Percentiles rank a stretch among this genome's conserved stretches.
Evolutionary conservation across 1,140 invertebrate genomes (phyloP).

Genomic region (Zaprionus vittiger): DNA sequence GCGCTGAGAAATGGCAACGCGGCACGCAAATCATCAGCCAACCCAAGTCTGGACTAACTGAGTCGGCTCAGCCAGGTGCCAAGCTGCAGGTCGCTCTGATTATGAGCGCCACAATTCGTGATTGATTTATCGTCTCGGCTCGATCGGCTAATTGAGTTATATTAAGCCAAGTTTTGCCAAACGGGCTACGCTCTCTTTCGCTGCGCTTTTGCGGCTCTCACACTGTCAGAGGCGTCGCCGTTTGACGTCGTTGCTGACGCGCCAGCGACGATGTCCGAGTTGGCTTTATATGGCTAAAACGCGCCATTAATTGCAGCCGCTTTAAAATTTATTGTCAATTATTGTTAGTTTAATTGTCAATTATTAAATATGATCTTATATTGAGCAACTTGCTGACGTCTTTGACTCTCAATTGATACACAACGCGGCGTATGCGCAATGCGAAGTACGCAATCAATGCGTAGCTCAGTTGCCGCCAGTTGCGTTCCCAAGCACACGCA

Average conservation of each 20-base stretch:
- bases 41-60: constrained; percentile 3
- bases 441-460: constrained; percentile 53
- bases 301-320: constrained; percentile 76
- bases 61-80: constrained; percentile 58
- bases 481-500: constrained; percentile 49
- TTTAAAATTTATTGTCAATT: constrained; percentile 82
- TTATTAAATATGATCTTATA: constrained; percentile 69
- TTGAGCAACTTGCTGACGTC: constrained; percentile 33
- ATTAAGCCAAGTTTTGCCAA: constrained; percentile 42
- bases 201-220: constrained; percentile 29
- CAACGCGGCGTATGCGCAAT: constrained; percentile 71
- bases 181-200: constrained; percentile 24
- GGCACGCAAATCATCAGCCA: constrained; percentile 75
- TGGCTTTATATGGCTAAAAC: constrained; percentile 74
- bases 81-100: constrained; percentile 58
- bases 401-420: constrained; percentile 39
- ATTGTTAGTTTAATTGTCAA: constrained; percentile 81
- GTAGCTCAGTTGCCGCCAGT: constrained; percentile 45
- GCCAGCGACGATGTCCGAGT: constrained; percentile 26
- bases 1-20: constrained; percentile 73
- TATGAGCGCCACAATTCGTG: constrained; percentile 45
- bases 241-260: constrained; percentile 46
- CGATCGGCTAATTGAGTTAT: constrained; percentile 76
- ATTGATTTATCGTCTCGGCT: constrained; percentile 69
- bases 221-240: constrained; percentile 50